A percentile compares a stretch with the other conserved stretches of the same genome.
Conservation (phyloP, 2,113 vertebrate species). For the Ptilonorhynchus violaceus region DNA sequence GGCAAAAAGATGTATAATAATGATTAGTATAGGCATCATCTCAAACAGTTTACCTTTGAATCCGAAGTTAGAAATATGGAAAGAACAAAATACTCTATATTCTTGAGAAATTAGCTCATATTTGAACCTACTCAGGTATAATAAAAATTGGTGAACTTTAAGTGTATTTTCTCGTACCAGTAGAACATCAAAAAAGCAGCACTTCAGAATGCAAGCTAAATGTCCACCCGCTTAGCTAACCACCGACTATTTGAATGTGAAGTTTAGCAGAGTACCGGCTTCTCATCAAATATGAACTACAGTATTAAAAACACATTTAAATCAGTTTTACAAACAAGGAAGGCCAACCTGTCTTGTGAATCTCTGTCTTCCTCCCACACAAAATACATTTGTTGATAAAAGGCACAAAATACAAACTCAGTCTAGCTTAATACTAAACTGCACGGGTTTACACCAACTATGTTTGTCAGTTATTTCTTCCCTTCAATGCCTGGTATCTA, state of each 20-base stretch:
- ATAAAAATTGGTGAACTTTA: neutral
- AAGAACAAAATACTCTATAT: neutral
- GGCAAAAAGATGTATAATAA: neutral
- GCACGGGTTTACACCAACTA: neutral
- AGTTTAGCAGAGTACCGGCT: neutral
- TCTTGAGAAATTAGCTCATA: neutral
- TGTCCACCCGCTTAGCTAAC: neutral
- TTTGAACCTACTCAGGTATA: neutral
- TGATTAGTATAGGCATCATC: neutral
- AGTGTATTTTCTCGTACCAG: neutral
- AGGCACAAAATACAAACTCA: slow-evolving; percentile 19
- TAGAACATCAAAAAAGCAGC: neutral
- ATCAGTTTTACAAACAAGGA: neutral
- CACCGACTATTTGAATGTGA: neutral
- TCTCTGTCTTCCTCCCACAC: neutral
- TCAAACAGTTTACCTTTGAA: neutral
- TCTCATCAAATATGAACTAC: neutral
- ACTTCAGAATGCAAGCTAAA: neutral
- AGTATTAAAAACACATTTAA: neutral
- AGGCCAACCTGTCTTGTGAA: neutral
- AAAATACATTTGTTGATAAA: slow-evolving; percentile 2
- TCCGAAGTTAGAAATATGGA: neutral
- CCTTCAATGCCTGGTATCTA: slow-evolving; percentile 20
- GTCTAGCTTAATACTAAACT: slow-evolving; percentile 38
- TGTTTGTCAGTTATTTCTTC: slow-evolving; percentile 42